A percentile compares a stretch with the other conserved stretches of the same genome.
Conservation (phyloP, 2,888 invertebrate species). For the Sipha maydis region DNA sequence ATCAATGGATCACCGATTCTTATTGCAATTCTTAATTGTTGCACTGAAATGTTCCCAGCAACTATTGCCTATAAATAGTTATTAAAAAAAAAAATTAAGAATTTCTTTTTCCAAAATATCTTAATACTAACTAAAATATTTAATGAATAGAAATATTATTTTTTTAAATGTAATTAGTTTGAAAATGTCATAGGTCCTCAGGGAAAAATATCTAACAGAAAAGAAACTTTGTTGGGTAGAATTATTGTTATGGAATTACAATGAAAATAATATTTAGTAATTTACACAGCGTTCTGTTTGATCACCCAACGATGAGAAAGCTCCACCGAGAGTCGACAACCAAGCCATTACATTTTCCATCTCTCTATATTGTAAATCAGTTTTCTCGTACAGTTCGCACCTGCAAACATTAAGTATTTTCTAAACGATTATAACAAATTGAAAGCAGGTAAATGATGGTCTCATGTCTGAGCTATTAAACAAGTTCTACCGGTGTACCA, state of each 20-base stretch:
- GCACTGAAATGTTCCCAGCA: constrained; percentile 87
- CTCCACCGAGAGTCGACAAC: constrained; percentile 96
- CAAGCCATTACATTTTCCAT: constrained; percentile 89
- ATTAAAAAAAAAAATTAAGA: too few relatives aligned
- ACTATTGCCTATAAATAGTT: constrained; percentile 76
- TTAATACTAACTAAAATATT: too few relatives aligned
- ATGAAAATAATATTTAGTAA: constrained; percentile 63
- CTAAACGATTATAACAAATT: too few relatives aligned
- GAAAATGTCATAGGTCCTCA: too few relatives aligned
- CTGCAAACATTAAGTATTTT: background rate
- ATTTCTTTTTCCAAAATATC: too few relatives aligned
- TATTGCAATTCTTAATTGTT: constrained; percentile 84
- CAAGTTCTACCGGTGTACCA: constrained; percentile 6
- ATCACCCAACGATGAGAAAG: constrained; percentile 94
- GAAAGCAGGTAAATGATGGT: too few relatives aligned
- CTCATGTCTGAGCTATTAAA: too few relatives aligned
- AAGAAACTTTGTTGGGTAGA: background rate
- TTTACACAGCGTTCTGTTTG: constrained; percentile 81
- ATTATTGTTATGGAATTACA: background rate
- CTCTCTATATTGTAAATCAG: constrained; percentile 73
- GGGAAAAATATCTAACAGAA: too few relatives aligned
- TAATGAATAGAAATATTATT: too few relatives aligned
- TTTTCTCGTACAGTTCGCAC: constrained; percentile 55
- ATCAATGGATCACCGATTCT: constrained; percentile 84
- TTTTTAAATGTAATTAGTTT: too few relatives aligned